Percentiles rank a stretch among this genome's conserved stretches.
These are phyloP conservation scores for Mimumesa dahlbomi DNA, from an alignment of 2,888 invertebrate species.

Conservation along the genomic window DNA sequence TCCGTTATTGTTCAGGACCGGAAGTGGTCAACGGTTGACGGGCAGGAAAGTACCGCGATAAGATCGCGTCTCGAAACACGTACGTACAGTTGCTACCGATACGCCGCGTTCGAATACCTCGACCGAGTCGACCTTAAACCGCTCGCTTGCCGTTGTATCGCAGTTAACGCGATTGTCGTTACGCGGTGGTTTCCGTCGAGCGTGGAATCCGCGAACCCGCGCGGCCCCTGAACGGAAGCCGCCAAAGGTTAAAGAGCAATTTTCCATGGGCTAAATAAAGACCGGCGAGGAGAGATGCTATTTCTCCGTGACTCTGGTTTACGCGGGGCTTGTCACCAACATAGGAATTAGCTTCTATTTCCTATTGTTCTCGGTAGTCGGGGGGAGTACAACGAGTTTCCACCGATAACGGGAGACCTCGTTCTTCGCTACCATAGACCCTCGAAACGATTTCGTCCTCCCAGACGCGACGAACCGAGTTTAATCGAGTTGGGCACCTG, in stretches of 20 bases:
- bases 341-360: slow-evolving; percentile 6
- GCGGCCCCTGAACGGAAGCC: background rate
- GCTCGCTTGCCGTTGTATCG: no score
- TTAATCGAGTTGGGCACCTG: slow-evolving; percentile 63
- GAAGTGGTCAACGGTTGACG: slow-evolving; percentile 54
- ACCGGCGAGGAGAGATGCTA: background rate
- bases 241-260: slow-evolving; percentile 10
- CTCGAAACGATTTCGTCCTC: slow-evolving; percentile 26
- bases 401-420: background rate
- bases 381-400: background rate
- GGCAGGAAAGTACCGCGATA: slow-evolving; percentile 59
- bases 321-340: background rate
- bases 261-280: slow-evolving; percentile 9
- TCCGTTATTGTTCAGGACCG: slow-evolving; percentile 18
- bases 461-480: slow-evolving; percentile 51
- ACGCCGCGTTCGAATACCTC: slow-evolving; percentile 13
- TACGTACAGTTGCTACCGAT: slow-evolving; percentile 15
- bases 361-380: slow-evolving; percentile 5
- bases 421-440: slow-evolving; percentile 3
- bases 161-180: no score
- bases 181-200: no score
- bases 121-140: slow-evolving; percentile 20
- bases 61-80: slow-evolving; percentile 38
- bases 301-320: no score
- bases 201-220: background rate